phyloP scores from a whole-genome alignment of 2,113 vertebrate genomes.

The Cololabis saira region DNA sequence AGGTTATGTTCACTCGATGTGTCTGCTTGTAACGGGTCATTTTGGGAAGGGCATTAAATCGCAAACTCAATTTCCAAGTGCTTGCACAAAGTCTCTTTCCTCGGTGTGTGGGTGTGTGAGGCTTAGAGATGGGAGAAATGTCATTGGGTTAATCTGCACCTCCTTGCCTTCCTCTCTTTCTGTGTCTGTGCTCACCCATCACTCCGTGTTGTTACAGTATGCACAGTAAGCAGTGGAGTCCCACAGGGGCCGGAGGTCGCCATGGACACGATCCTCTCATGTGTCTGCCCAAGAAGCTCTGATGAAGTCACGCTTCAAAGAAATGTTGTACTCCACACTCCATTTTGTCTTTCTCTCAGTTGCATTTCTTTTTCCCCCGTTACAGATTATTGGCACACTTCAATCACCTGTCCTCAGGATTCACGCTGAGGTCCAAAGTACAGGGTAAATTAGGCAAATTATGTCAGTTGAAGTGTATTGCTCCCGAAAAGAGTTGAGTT shows the following conservation, averaged over 20 bases:
- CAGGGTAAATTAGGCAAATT: too few relatives aligned
- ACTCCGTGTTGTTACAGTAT: conserved; percentile 46
- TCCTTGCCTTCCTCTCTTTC: conserved; percentile 22
- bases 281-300: conserved; percentile 11
- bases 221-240: conserved; percentile 39
- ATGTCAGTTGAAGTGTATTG: too few relatives aligned
- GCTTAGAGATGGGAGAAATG: conserved; percentile 56
- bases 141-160: conserved; percentile 57
- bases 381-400: neutral
- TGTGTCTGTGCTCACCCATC: conserved; percentile 39
- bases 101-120: conserved; percentile 23
- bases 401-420: too few relatives aligned
- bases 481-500: too few relatives aligned
- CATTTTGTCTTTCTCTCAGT: neutral
- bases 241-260: conserved; percentile 48
- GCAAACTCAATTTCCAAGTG: conserved; percentile 53
- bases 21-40: conserved; percentile 45
- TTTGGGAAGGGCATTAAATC: conserved; percentile 41
- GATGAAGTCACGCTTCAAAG: conserved; percentile 44
- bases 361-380: conserved; percentile 33
- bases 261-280: conserved; percentile 58
- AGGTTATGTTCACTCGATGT: conserved; percentile 37
- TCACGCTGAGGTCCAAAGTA: too few relatives aligned
- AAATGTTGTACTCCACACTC: conserved; percentile 20
- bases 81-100: conserved; percentile 29